Percentiles rank a stretch among this genome's conserved stretches.
phyloP scores from a whole-genome alignment of 2,797 vertebrate species.

The Rhincodon typus region DNA sequence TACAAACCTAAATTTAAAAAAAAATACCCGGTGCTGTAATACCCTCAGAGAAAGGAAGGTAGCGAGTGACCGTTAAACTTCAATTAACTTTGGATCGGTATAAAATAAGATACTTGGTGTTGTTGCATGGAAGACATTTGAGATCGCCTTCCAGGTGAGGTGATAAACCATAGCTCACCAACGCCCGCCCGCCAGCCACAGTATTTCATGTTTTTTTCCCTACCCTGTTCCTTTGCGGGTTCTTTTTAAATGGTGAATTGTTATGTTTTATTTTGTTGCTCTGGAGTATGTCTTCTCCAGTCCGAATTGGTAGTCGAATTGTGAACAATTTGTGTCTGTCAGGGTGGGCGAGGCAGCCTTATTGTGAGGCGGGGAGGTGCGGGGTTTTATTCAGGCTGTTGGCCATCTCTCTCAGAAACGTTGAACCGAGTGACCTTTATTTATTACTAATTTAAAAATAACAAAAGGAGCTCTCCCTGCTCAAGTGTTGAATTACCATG shows the following conservation, averaged over 20 bases:
- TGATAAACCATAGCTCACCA: background rate
- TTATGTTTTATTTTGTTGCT: background rate
- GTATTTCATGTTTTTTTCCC: background rate
- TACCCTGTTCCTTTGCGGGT: background rate
- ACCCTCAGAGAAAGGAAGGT: no score
- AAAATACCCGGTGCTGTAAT: background rate
- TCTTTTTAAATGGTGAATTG: background rate
- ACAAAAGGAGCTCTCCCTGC: background rate
- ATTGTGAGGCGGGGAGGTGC: no score
- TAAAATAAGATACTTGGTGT: background rate
- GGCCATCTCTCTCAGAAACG: background rate
- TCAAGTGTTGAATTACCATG: background rate
- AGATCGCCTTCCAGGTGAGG: slow-evolving; percentile 1
- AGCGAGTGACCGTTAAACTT: background rate
- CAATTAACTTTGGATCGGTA: background rate
- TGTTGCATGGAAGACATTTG: no score
- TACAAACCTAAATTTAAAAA: background rate
- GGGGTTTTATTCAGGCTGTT: background rate
- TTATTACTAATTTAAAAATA: background rate
- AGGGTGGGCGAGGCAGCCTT: background rate
- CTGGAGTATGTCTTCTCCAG: background rate
- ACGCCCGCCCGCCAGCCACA: no score
- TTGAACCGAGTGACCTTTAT: background rate
- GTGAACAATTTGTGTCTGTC: background rate
- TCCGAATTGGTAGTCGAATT: background rate